Conservation (phyloP, 2,113 vertebrate genomes). For the Gymnobelideus leadbeateri region DNA sequence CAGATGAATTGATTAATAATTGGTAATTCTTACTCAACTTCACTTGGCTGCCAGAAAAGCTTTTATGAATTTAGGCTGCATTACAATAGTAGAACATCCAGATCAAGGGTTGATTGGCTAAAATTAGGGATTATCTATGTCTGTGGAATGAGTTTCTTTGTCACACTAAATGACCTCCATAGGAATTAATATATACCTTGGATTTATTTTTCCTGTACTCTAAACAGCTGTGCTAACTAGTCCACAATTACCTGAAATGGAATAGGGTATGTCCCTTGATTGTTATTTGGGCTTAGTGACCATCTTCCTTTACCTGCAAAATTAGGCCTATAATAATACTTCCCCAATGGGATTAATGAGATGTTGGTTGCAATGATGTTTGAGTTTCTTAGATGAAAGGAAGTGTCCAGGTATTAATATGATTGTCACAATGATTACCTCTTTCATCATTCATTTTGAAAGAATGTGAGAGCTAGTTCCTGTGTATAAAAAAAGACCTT, state of each 20-base stretch:
- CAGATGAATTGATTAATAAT: background rate
- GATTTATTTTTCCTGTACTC: background rate
- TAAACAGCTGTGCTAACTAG: background rate
- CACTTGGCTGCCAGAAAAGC: background rate
- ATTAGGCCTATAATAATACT: background rate
- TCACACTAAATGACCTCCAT: background rate
- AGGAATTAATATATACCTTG: background rate
- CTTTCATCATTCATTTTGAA: background rate
- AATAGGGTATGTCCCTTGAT: background rate
- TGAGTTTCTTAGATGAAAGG: slow-evolving; percentile 6
- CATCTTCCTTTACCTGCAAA: background rate
- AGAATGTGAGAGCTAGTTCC: background rate
- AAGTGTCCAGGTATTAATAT: background rate
- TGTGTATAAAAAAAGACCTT: background rate
- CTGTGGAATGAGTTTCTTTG: background rate
- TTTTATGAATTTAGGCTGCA: background rate
- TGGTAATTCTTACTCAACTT: background rate
- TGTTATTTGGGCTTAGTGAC: background rate
- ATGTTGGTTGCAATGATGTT: background rate
- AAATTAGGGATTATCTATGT: background rate
- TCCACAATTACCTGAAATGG: background rate
- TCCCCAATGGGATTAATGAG: background rate
- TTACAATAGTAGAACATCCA: background rate
- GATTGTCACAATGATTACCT: background rate
- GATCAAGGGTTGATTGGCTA: background rate